These are phyloP conservation scores for Grammomys surdaster DNA, from an alignment of 2,113 vertebrate genomes.

Conservation along the genomic window DNA sequence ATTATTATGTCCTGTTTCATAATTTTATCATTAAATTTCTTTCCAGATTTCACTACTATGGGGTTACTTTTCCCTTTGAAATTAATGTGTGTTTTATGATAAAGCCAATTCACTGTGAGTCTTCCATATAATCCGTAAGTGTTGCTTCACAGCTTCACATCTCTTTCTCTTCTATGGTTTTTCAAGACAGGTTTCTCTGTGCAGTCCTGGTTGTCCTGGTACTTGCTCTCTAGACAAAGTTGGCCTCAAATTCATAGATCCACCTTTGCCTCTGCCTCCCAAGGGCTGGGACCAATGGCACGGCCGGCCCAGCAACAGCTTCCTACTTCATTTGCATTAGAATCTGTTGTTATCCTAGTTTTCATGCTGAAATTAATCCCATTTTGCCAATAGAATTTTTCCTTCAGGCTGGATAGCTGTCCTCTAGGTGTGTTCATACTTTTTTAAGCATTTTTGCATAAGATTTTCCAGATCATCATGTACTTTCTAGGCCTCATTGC, in stretches of 20 bases:
- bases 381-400: not conserved
- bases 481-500: not conserved
- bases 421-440: not conserved
- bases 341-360: not conserved
- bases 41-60: not conserved
- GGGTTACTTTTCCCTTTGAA: not conserved
- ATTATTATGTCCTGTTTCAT: not conserved
- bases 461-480: not conserved
- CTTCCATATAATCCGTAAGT: not conserved
- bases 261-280: not conserved
- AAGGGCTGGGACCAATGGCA: not conserved
- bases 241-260: not conserved
- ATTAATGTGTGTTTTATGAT: not conserved
- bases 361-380: not conserved
- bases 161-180: not conserved
- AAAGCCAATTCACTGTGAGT: not conserved
- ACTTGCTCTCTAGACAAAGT: not conserved
- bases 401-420: not conserved
- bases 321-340: constrained; percentile 22
- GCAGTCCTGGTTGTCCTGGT: not conserved
- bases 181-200: not conserved
- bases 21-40: not conserved
- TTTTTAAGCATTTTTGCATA: not conserved
- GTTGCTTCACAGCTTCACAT: not conserved
- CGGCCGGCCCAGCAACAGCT: not conserved